A percentile compares a stretch with the other conserved stretches of the same genome.
phyloP scores from a whole-genome alignment of 2,113 vertebrate species.

The Hoplias malabaricus region DNA sequence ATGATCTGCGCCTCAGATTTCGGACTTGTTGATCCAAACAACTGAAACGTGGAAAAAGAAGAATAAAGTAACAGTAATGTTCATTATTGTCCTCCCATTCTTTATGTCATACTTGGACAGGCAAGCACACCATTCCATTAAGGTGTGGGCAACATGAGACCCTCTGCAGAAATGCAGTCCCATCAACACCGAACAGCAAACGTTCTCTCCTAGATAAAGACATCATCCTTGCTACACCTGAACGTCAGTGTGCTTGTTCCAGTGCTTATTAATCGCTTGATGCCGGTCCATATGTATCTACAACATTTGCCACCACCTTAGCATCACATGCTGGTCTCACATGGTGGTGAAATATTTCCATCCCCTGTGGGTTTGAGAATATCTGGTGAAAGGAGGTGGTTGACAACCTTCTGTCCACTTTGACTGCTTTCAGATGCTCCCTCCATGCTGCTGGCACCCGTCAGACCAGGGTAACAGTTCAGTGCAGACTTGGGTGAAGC shows the following conservation, averaged over 20 bases:
- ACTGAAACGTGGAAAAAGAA: background rate
- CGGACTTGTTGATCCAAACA: constrained; percentile 2
- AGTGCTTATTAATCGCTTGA: constrained; percentile 1
- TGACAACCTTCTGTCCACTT: constrained; percentile 83
- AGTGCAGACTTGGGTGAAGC: constrained; percentile 79
- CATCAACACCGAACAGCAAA: background rate
- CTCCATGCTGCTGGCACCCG: constrained; percentile 63
- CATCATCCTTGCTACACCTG: constrained; percentile 34
- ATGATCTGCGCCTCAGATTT: background rate
- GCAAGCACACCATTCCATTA: constrained; percentile 1
- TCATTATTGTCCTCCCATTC: constrained; percentile 11
- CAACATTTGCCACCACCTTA: constrained; percentile 70
- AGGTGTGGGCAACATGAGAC: background rate
- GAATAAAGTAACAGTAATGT: background rate
- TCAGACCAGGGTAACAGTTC: constrained; percentile 85
- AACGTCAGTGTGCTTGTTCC: constrained; percentile 10
- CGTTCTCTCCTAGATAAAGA: constrained; percentile 16
- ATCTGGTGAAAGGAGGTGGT: constrained; percentile 85
- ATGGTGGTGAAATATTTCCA: constrained; percentile 81
- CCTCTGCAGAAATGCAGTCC: constrained; percentile 42
- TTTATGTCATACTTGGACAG: background rate
- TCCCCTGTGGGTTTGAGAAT: constrained; percentile 80
- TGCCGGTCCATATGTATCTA: background rate
- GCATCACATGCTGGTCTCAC: constrained; percentile 94
- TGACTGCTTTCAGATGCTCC: constrained; percentile 72